A percentile compares a stretch with the other conserved stretches of the same genome.
These are phyloP conservation scores for Progne subis DNA, from an alignment of 2,113 vertebrate species.

Conservation along the genomic window DNA sequence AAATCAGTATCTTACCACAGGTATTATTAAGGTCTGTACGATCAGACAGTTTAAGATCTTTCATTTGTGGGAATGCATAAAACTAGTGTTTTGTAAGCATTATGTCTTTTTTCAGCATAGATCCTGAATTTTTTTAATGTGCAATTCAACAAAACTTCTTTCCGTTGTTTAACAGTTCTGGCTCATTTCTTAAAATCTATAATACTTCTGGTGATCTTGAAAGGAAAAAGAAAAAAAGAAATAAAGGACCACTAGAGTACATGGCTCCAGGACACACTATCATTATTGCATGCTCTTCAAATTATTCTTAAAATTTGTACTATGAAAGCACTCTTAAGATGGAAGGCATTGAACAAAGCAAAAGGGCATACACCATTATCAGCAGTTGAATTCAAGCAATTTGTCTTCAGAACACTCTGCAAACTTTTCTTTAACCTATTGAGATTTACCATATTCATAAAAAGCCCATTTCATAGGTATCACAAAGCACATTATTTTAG, in stretches of 20 bases:
- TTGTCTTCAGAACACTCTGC: slow-evolving; percentile 36
- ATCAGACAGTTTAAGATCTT: not conserved
- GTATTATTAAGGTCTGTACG: not conserved
- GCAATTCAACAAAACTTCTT: not conserved
- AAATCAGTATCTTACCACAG: not conserved
- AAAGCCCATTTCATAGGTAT: slow-evolving; percentile 5
- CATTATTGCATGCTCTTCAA: not conserved
- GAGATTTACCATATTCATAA: not conserved
- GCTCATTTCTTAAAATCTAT: not conserved
- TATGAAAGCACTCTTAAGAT: not conserved
- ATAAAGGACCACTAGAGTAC: not conserved
- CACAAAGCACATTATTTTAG: slow-evolving; percentile 13
- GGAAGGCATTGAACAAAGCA: not conserved
- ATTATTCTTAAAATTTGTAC: not conserved
- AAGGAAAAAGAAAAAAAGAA: not conserved
- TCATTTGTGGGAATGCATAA: not conserved
- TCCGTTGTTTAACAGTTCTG: not conserved
- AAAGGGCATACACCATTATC: not conserved
- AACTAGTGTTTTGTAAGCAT: not conserved
- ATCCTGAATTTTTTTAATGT: not conserved
- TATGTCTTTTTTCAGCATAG: not conserved
- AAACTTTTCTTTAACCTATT: slow-evolving; percentile 30
- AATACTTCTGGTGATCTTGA: not conserved
- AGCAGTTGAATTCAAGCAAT: slow-evolving; percentile 38
- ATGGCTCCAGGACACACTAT: not conserved